phyloP scores from a whole-genome alignment of 2,113 vertebrate species.

The Eulemur rufifrons region DNA sequence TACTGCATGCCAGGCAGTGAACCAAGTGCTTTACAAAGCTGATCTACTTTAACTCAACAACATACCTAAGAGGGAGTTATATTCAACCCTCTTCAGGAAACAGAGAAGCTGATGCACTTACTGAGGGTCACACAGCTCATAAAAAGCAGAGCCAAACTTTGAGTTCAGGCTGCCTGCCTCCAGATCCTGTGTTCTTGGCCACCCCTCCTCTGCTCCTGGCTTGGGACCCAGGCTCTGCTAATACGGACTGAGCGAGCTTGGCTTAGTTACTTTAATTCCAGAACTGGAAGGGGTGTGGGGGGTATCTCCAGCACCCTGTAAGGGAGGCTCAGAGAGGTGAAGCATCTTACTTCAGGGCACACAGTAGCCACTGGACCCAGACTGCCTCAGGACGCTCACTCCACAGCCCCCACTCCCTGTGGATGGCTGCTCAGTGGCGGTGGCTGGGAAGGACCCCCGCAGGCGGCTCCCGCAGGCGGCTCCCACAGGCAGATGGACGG shows the following conservation, averaged over 20 bases:
- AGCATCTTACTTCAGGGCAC: background rate
- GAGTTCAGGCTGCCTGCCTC: background rate
- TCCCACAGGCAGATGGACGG: background rate
- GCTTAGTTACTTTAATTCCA: background rate
- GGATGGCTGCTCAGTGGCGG: rapidly evolving
- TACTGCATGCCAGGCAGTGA: background rate
- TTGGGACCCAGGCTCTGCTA: background rate
- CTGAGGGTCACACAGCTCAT: background rate
- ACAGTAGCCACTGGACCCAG: background rate
- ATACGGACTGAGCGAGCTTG: background rate
- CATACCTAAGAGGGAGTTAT: background rate
- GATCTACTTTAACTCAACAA: background rate
- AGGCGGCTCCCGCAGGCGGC: too few species aligned
- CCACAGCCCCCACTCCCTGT: background rate
- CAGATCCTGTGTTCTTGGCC: background rate
- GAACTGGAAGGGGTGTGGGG: background rate
- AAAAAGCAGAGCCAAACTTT: background rate
- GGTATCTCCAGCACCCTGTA: background rate
- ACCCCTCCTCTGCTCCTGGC: background rate
- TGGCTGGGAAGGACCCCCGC: background rate
- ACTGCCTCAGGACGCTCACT: background rate
- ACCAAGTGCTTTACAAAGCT: background rate
- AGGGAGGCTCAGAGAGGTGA: background rate
- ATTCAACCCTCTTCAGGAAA: background rate
- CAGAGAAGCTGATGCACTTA: background rate